Evolutionary conservation across 2,797 vertebrate genomes (phyloP).

Genomic region (Bradypodion pumilum): DNA sequence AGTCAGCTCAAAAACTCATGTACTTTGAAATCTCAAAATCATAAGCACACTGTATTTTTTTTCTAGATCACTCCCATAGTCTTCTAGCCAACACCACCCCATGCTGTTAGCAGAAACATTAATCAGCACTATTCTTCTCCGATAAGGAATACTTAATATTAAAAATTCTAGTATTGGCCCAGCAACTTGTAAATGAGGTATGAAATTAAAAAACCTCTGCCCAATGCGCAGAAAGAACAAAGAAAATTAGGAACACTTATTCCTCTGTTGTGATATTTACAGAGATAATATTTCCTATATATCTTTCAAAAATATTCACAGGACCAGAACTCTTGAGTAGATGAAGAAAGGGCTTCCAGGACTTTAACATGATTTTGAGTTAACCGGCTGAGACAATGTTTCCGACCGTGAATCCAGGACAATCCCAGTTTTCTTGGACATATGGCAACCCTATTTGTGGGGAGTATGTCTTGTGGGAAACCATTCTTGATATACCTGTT

Average conservation of each 20-base stretch:
- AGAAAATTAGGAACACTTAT: constrained; percentile 14
- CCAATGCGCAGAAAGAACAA: constrained; percentile 13
- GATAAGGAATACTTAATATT: constrained; percentile 4
- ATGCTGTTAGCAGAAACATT: neutral
- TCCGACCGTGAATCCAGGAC: too few relatives aligned
- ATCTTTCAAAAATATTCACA: neutral
- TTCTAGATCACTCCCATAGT: neutral
- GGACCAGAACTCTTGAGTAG: neutral
- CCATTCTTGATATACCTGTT: neutral
- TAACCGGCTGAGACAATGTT: too few relatives aligned
- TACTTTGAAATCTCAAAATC: neutral
- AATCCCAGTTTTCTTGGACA: too few relatives aligned
- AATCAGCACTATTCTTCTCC: neutral
- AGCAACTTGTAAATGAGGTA: constrained; percentile 53
- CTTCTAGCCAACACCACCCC: neutral
- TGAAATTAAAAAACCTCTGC: constrained; percentile 55
- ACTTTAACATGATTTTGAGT: too few relatives aligned
- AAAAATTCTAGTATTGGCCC: neutral
- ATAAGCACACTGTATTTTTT: neutral
- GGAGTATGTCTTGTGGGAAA: neutral
- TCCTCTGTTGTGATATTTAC: constrained; percentile 32
- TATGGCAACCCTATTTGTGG: too few relatives aligned
- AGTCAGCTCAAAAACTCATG: neutral
- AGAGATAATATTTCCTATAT: constrained; percentile 25
- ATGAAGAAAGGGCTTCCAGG: too few relatives aligned